Conservation (phyloP, 2,113 vertebrate genomes). For the Coracopsis vasa region DNA sequence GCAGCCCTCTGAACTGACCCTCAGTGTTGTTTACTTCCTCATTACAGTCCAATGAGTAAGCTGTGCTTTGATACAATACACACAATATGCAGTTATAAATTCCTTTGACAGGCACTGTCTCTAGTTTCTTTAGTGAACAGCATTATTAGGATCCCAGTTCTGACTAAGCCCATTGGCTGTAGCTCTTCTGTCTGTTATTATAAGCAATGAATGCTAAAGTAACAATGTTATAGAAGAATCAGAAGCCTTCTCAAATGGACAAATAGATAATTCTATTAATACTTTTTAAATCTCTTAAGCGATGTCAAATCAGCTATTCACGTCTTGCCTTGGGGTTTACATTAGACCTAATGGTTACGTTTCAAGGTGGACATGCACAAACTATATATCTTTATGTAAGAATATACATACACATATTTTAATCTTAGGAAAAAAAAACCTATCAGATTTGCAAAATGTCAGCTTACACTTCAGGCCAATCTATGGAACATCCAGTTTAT, state of each 20-base stretch:
- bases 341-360: background rate
- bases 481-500: background rate
- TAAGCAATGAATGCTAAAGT: background rate
- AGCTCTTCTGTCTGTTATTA: background rate
- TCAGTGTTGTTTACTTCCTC: background rate
- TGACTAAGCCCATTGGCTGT: background rate
- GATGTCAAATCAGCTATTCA: background rate
- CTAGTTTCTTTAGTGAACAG: background rate
- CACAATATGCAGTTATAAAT: background rate
- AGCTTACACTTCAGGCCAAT: background rate
- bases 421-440: background rate
- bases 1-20: background rate
- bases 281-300: background rate
- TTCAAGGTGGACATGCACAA: background rate
- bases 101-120: background rate
- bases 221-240: background rate
- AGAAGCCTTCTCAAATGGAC: background rate
- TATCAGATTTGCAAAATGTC: background rate
- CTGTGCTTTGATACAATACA: fast-evolving
- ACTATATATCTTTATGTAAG: background rate
- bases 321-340: background rate
- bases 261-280: background rate
- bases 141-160: background rate
- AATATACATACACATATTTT: background rate
- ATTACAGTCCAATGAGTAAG: background rate